Percentiles rank a stretch among this genome's conserved stretches.
Evolutionary conservation across 1,140 invertebrate genomes (phyloP).

Genomic region (Drosophila tropicalis): DNA sequence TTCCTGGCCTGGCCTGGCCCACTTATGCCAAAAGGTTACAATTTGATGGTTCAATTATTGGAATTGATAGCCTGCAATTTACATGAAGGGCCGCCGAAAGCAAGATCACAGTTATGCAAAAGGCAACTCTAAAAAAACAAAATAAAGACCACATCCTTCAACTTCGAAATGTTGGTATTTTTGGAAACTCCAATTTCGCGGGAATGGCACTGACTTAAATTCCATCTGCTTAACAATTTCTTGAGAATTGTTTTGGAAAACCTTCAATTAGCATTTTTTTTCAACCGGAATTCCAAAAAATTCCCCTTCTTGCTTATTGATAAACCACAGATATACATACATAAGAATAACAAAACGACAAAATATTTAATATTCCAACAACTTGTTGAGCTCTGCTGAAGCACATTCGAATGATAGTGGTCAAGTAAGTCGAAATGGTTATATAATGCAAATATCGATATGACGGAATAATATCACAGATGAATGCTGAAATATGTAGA

Average conservation of each 20-base stretch:
- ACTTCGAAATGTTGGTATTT: conserved; percentile 11
- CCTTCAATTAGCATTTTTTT: not conserved
- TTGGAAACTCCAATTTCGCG: conserved; percentile 6
- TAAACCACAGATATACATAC: not conserved
- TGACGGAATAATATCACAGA: not conserved
- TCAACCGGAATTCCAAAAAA: not conserved
- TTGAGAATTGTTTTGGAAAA: not conserved
- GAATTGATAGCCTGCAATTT: conserved; percentile 43
- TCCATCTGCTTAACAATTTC: not conserved
- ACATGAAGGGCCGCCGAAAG: conserved; percentile 18
- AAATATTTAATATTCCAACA: not conserved
- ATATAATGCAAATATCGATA: not conserved
- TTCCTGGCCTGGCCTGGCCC: not conserved
- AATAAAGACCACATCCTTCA: conserved; percentile 1
- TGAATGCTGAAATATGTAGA: not conserved
- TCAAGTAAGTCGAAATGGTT: not conserved
- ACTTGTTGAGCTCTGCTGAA: not conserved
- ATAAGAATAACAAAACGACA: not conserved
- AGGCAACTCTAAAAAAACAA: conserved; percentile 15
- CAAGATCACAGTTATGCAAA: conserved; percentile 1
- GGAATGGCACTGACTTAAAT: conserved; percentile 3
- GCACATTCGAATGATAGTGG: not conserved
- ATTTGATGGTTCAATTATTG: conserved; percentile 38
- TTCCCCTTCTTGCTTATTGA: not conserved
- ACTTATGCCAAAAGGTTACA: conserved; percentile 32